phyloP scores from a whole-genome alignment of 2,797 vertebrate genomes.

The Fringilla coelebs region DNA sequence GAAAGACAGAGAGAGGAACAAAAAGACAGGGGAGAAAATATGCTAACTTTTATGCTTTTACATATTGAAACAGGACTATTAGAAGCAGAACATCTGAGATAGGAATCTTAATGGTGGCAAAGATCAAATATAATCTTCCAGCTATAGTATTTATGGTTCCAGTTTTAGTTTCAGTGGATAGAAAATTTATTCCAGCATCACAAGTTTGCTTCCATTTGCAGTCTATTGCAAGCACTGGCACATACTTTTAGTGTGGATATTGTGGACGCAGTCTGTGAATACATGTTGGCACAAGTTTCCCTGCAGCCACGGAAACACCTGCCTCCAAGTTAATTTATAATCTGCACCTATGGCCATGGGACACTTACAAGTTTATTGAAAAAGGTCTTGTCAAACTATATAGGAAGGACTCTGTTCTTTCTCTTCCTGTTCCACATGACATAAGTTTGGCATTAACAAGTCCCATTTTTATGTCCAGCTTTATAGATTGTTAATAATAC shows the following conservation, averaged over 20 bases:
- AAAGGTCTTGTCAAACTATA: conserved; percentile 45
- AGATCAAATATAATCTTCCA: conserved; percentile 69
- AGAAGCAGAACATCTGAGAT: conserved; percentile 31
- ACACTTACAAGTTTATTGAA: conserved; percentile 53
- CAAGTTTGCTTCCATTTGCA: conserved; percentile 53
- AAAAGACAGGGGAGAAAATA: neutral
- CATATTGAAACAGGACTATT: conserved; percentile 2
- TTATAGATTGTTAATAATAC: conserved; percentile 68
- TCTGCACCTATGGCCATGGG: conserved; percentile 56
- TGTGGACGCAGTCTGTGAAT: neutral
- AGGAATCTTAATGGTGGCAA: conserved; percentile 37
- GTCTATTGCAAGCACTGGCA: conserved; percentile 46
- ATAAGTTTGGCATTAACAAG: conserved; percentile 68
- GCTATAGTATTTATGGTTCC: conserved; percentile 52
- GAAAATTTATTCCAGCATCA: conserved; percentile 50
- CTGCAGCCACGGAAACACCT: conserved; percentile 67
- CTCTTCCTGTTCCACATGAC: conserved; percentile 60
- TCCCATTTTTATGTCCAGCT: conserved; percentile 55
- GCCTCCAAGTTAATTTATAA: conserved; percentile 70
- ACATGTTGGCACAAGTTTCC: conserved; percentile 37
- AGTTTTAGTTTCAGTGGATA: conserved; percentile 54
- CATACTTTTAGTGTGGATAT: neutral
- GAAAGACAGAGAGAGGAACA: neutral
- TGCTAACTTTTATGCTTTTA: neutral
- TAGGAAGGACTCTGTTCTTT: conserved; percentile 64